Percentiles rank a stretch among this genome's conserved stretches.
phyloP scores from a whole-genome alignment of 37 sponge, comb jelly and placozoan species.

The Hormiphora californensis region DNA sequence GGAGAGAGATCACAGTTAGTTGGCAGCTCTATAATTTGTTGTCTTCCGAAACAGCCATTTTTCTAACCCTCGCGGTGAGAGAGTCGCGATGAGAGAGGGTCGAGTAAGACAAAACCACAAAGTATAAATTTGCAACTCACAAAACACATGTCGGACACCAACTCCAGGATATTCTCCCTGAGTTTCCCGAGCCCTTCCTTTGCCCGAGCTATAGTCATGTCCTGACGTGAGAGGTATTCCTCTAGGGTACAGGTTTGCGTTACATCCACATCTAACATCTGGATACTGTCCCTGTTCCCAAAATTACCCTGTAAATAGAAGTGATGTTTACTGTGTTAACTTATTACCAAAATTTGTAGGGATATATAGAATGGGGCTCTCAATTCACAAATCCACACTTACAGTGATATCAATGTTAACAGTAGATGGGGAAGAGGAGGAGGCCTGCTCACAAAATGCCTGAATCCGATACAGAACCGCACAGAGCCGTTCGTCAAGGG shows the following conservation, averaged over 20 bases:
- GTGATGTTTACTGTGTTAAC: neutral
- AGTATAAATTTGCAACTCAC: slow-evolving; percentile 1
- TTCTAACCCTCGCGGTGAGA: too few relatives aligned
- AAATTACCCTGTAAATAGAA: neutral
- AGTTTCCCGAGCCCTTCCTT: neutral
- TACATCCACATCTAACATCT: slow-evolving; percentile 5
- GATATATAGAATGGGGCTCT: neutral
- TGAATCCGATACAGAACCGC: neutral
- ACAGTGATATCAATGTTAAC: slow-evolving; percentile 29
- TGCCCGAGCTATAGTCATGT: neutral
- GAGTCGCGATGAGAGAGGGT: too few relatives aligned
- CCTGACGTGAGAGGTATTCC: neutral
- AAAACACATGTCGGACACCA: neutral
- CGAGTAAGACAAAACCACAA: too few relatives aligned
- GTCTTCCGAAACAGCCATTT: too few relatives aligned
- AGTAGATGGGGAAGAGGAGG: neutral
- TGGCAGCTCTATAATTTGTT: too few relatives aligned
- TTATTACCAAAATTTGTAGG: neutral
- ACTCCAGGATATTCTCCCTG: neutral
- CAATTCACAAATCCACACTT: neutral
- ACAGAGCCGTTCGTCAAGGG: slow-evolving; percentile 1
- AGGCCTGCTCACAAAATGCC: slow-evolving; percentile 6
- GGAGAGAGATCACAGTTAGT: too few relatives aligned
- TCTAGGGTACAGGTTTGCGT: slow-evolving; percentile 1
- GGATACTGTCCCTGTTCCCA: neutral